Conservation (phyloP, 2,888 invertebrate species). For the Norana najaformis region DNA sequence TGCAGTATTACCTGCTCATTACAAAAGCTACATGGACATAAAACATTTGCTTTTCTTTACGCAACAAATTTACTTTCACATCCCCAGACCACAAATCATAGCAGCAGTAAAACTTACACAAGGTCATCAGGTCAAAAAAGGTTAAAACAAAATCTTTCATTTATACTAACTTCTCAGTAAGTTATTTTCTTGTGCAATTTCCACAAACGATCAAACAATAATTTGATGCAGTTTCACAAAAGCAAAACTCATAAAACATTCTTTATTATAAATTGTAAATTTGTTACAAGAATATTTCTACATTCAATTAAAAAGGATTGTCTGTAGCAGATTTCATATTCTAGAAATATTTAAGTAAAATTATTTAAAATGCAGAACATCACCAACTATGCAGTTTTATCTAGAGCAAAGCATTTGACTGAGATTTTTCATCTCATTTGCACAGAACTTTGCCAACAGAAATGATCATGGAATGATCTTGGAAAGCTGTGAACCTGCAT, state of each 20-base stretch:
- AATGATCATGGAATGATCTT: too few relatives aligned
- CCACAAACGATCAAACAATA: background rate
- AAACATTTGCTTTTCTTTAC: background rate
- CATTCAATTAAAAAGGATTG: background rate
- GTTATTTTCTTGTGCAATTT: background rate
- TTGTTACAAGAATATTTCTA: background rate
- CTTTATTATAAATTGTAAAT: background rate
- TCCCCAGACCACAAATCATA: too few relatives aligned
- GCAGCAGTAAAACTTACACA: too few relatives aligned
- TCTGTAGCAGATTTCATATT: slow-evolving; percentile 13
- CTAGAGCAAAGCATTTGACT: background rate
- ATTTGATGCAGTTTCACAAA: too few relatives aligned
- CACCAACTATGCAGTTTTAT: background rate
- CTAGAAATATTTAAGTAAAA: background rate
- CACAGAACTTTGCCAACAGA: background rate
- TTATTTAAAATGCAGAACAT: background rate
- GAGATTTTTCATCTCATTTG: too few relatives aligned
- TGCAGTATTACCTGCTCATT: background rate
- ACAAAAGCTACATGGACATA: background rate
- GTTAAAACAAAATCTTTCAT: background rate
- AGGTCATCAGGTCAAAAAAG: too few relatives aligned
- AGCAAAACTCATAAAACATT: background rate
- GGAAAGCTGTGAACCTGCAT: too few relatives aligned
- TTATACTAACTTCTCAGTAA: background rate
- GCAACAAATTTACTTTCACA: too few relatives aligned